phyloP scores from a whole-genome alignment of 2,797 vertebrate genomes.

The Denticeps clupeoides region DNA sequence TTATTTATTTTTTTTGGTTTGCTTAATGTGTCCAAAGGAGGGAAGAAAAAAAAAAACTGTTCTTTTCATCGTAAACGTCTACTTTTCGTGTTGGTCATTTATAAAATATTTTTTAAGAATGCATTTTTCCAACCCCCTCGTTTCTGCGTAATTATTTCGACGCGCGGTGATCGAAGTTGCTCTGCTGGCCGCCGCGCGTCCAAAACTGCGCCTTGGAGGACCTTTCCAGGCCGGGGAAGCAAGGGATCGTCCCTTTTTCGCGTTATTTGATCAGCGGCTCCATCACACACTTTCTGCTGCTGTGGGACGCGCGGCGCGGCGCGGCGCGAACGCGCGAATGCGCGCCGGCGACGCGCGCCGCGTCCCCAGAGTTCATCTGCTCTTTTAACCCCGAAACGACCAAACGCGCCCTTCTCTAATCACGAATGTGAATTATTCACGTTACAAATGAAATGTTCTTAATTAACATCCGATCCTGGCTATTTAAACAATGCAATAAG shows the following conservation, averaged over 20 bases:
- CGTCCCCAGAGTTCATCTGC: too few species aligned
- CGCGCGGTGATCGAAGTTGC: slow-evolving; percentile 49
- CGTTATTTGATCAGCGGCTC: slow-evolving; percentile 63
- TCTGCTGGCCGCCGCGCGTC: slow-evolving; percentile 33
- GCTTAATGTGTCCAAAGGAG: slow-evolving; percentile 24
- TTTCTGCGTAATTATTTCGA: slow-evolving; percentile 42
- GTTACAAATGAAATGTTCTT: too few species aligned
- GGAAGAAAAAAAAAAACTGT: slow-evolving; percentile 36
- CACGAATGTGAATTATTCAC: too few species aligned
- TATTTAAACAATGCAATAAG: too few species aligned
- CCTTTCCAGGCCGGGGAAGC: slow-evolving; percentile 60
- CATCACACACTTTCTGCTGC: slow-evolving; percentile 69
- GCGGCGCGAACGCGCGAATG: too few species aligned
- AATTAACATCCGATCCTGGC: too few species aligned
- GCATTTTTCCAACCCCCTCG: slow-evolving; percentile 40
- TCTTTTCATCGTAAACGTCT: slow-evolving; percentile 36
- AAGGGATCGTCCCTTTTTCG: slow-evolving; percentile 57
- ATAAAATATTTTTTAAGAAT: slow-evolving; percentile 51
- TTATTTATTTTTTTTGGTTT: slow-evolving; percentile 13
- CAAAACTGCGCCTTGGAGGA: slow-evolving; percentile 50
- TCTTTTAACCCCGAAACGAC: too few species aligned
- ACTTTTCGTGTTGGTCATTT: slow-evolving; percentile 47
- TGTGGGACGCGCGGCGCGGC: too few species aligned
- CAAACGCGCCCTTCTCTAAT: too few species aligned
- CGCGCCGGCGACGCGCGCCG: too few species aligned